Evolutionary conservation across 2,797 vertebrate species (phyloP).

Genomic region (Fratercula arctica): DNA sequence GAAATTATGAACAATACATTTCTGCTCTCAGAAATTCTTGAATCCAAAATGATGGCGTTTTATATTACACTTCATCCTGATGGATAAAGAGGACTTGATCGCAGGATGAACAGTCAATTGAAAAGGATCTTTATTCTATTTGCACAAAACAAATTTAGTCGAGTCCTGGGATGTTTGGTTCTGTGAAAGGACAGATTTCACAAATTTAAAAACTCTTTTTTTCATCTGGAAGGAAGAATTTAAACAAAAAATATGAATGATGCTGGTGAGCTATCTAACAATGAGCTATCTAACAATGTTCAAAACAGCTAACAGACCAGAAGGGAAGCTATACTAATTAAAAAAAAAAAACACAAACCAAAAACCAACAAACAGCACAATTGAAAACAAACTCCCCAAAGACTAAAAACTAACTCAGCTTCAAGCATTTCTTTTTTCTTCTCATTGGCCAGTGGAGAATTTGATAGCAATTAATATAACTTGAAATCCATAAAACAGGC

Average conservation of each 20-base stretch:
- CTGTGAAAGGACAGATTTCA: not conserved
- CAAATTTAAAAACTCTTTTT: not conserved
- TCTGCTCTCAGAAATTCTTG: not conserved
- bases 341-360: not conserved
- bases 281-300: not conserved
- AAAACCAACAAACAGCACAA: not conserved
- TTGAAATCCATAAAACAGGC: not conserved
- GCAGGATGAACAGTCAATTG: not conserved
- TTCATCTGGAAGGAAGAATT: not conserved
- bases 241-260: not conserved
- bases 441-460: not conserved
- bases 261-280: not conserved
- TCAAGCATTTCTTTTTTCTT: not conserved
- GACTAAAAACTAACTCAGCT: not conserved
- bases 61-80: not conserved
- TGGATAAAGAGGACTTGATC: not conserved
- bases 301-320: not conserved
- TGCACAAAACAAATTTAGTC: not conserved
- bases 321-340: not conserved
- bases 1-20: not conserved
- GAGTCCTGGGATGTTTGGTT: not conserved
- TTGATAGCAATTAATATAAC: not conserved
- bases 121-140: not conserved
- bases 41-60: not conserved
- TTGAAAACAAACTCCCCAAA: not conserved